Conservation (phyloP, 2,888 invertebrate species). For the Melangyna quadrimaculata region DNA sequence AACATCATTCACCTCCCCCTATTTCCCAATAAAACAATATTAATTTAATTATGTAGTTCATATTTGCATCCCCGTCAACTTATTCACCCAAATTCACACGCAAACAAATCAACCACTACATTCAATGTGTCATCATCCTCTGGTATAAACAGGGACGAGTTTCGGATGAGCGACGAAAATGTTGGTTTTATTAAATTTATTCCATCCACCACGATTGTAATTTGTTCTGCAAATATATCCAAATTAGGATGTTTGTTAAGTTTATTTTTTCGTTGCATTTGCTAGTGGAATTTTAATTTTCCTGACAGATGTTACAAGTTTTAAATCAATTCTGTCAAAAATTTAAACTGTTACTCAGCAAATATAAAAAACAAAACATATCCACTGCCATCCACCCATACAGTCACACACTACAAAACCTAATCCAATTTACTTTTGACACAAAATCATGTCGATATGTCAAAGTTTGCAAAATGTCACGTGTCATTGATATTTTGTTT, state of each 20-base stretch:
- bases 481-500: constrained; percentile 66
- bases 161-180: not conserved
- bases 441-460: constrained; percentile 46
- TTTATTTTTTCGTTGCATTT: constrained; percentile 1
- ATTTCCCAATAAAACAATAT: too few relatives aligned
- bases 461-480: constrained; percentile 18
- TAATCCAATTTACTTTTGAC: constrained; percentile 54
- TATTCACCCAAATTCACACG: not conserved
- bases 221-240: constrained; percentile 79
- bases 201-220: constrained; percentile 77
- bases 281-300: constrained; percentile 32
- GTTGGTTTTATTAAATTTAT: constrained; percentile 74
- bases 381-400: not conserved
- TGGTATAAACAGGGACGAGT: constrained; percentile 17
- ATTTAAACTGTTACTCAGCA: not conserved
- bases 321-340: constrained; percentile 33
- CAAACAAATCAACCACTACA: not conserved
- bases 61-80: constrained; percentile 40
- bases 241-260: constrained; percentile 74
- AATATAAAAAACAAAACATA: not conserved
- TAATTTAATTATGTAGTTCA: too few relatives aligned
- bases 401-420: not conserved
- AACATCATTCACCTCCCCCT: too few relatives aligned
- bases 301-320: constrained; percentile 41
- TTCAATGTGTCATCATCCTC: constrained; percentile 51